These are phyloP conservation scores for Pseudopleuronectes americanus DNA, from an alignment of 2,797 vertebrate genomes.

Conservation along the genomic window DNA sequence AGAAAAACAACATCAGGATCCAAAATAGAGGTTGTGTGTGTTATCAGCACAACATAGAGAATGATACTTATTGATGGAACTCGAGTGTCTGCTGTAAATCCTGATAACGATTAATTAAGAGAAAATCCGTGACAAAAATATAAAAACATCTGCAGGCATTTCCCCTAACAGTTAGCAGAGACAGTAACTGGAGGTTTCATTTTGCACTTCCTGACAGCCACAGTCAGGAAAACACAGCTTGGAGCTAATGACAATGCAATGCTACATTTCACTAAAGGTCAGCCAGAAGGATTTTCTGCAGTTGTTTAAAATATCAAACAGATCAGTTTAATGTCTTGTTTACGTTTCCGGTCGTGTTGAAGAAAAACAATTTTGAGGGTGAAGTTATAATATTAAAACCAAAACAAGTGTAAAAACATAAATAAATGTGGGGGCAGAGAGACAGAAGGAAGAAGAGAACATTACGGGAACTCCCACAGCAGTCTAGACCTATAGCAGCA, in stretches of 20 bases:
- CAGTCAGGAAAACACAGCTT: not conserved
- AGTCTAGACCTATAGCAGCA: no score
- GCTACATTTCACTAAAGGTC: not conserved
- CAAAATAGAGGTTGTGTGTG: conserved; percentile 4
- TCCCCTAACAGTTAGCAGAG: not conserved
- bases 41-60: conserved; percentile 11
- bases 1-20: not conserved
- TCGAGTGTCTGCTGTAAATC: conserved; percentile 13
- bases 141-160: not conserved
- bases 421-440: no score
- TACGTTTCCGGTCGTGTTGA: no score
- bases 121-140: not conserved
- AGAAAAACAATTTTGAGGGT: no score
- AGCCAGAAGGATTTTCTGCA: not conserved
- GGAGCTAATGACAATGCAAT: conserved; percentile 1
- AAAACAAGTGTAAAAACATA: no score
- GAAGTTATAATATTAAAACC: no score
- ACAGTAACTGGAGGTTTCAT: not conserved
- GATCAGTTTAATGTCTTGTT: not conserved
- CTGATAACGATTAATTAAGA: conserved; percentile 16
- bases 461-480: no score
- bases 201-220: not conserved
- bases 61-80: conserved; percentile 16
- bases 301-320: not conserved
- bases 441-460: no score